Evolutionary conservation across 53 echinoderm and acorn worm species (phyloP).

Genomic region (Actinopyga echinites): DNA sequence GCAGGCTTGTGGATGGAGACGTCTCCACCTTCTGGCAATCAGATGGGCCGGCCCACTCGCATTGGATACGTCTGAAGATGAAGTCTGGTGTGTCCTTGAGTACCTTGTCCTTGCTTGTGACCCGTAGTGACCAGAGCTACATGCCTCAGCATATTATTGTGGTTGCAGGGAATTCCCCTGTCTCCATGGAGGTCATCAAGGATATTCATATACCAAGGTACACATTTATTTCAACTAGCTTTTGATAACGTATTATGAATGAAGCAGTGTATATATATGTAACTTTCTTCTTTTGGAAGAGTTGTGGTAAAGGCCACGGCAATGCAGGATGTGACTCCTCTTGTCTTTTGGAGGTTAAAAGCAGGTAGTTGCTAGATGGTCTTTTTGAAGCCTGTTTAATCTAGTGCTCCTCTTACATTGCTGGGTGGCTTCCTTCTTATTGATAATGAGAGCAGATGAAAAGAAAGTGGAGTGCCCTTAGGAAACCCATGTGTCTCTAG

Average conservation of each 20-base stretch:
- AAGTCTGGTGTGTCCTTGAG: constrained; percentile 85
- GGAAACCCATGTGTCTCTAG: no score
- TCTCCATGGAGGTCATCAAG: constrained; percentile 72
- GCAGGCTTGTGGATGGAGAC: constrained; percentile 82
- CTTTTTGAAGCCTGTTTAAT: no score
- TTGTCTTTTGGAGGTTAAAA: no score
- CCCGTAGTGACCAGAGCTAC: constrained; percentile 94
- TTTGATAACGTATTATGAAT: no score
- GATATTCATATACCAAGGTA: constrained; percentile 85
- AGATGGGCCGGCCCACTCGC: constrained; percentile 89
- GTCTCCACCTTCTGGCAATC: constrained; percentile 91
- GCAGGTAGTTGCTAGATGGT: no score
- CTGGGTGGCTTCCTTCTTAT: no score
- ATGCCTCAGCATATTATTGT: constrained; percentile 93
- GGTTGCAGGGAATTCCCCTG: constrained; percentile 66
- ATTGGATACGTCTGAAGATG: constrained; percentile 87
- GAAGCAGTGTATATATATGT: not conserved
- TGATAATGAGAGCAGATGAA: no score
- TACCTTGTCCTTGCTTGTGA: constrained; percentile 80
- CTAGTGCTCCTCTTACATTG: no score
- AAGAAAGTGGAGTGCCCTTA: no score
- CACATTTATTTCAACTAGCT: not conserved
- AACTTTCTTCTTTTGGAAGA: not conserved
- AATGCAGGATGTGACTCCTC: no score
- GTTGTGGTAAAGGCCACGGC: not conserved